Evolutionary conservation across 2,113 vertebrate genomes (phyloP).

Genomic region (Elachura formosa): DNA sequence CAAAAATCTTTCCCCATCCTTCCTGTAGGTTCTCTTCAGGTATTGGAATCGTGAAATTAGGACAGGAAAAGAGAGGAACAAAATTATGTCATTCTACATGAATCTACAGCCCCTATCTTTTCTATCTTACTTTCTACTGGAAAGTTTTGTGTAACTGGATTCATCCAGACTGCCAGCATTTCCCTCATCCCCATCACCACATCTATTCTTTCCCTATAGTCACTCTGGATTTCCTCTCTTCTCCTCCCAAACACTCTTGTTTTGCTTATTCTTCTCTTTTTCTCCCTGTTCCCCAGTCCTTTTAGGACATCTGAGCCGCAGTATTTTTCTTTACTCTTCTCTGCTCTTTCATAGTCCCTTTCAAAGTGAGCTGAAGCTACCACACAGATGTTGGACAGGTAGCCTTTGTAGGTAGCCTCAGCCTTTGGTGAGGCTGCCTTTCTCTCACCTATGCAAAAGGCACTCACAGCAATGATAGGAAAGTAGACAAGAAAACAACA

Average conservation of each 20-base stretch:
- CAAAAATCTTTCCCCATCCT: background rate
- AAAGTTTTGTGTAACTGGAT: background rate
- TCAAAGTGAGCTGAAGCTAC: background rate
- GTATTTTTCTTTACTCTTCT: background rate
- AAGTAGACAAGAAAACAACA: background rate
- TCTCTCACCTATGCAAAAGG: background rate
- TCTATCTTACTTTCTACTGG: background rate
- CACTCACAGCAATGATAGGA: background rate
- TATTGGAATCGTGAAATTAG: background rate
- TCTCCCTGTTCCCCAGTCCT: background rate
- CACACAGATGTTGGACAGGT: background rate
- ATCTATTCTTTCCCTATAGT: background rate
- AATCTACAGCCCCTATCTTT: background rate
- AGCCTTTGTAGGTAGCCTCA: no score
- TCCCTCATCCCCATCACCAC: background rate
- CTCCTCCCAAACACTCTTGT: background rate
- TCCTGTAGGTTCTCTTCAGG: background rate
- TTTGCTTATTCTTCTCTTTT: background rate
- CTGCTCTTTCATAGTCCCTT: background rate
- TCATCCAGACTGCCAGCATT: background rate
- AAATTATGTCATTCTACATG: background rate
- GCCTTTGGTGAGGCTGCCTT: background rate
- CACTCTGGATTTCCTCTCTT: background rate
- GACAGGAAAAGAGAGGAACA: background rate
- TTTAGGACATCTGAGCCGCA: background rate